phyloP scores from a whole-genome alignment of 2,113 vertebrate genomes.

The Phyllostomus hastatus region DNA sequence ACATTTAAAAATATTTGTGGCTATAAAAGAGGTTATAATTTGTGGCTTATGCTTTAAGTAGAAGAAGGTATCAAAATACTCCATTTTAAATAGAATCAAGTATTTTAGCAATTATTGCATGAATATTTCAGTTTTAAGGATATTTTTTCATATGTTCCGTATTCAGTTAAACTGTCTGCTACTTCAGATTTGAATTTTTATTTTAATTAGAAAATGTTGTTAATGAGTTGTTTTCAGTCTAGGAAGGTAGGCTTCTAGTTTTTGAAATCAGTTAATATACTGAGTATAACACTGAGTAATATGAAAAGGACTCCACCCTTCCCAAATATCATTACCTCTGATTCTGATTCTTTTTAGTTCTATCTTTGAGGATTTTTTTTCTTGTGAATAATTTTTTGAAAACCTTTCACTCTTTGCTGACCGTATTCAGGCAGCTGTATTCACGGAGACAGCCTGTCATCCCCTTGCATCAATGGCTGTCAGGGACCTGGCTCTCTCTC shows the following conservation, averaged over 20 bases:
- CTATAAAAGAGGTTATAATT: neutral
- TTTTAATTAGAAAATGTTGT: constrained; percentile 25
- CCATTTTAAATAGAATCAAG: constrained; percentile 7
- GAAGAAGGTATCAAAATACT: neutral
- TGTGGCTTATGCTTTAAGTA: neutral
- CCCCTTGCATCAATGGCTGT: neutral
- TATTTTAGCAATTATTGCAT: neutral
- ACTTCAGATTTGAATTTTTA: constrained; percentile 49
- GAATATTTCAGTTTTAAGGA: neutral
- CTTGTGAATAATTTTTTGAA: neutral
- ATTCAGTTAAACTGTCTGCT: neutral
- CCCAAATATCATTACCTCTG: neutral
- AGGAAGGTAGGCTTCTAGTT: constrained; percentile 13
- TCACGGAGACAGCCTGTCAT: neutral
- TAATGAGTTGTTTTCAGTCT: constrained; percentile 27
- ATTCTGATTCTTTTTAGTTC: neutral
- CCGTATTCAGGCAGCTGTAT: neutral
- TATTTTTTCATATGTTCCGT: neutral
- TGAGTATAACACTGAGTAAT: neutral
- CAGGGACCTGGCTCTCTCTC: neutral
- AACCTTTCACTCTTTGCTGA: neutral
- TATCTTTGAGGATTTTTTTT: constrained; percentile 3
- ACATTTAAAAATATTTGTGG: constrained; percentile 1
- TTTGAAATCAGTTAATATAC: constrained; percentile 20
- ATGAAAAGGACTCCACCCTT: neutral